Evolutionary conservation across 2,888 invertebrate genomes (phyloP).

Genomic region (Parnassius orleans): DNA sequence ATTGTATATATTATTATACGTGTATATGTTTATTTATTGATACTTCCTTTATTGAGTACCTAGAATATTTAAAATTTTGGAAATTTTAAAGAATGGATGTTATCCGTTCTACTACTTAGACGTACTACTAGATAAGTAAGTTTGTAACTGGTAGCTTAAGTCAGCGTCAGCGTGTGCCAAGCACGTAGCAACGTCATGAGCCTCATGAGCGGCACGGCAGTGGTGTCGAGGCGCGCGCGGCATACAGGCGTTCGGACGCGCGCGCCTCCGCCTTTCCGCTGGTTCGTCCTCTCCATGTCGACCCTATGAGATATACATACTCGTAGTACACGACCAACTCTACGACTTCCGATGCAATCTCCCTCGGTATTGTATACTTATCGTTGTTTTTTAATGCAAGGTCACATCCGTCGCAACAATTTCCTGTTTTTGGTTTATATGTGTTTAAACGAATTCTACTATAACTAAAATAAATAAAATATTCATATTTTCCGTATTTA

Average conservation of each 20-base stretch:
- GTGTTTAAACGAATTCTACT: too few relatives aligned
- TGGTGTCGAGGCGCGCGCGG: constrained; percentile 25
- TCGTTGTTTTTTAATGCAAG: not conserved
- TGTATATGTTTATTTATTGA: too few relatives aligned
- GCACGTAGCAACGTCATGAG: constrained; percentile 4
- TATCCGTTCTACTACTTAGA: too few relatives aligned
- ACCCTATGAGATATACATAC: constrained; percentile 9
- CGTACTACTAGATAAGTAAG: too few relatives aligned
- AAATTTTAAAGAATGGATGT: too few relatives aligned
- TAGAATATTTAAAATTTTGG: too few relatives aligned
- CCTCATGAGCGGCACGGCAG: constrained; percentile 23
- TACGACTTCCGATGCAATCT: constrained; percentile 7
- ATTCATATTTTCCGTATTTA: too few relatives aligned
- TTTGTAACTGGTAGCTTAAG: too few relatives aligned
- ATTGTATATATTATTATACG: too few relatives aligned
- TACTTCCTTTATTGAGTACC: too few relatives aligned
- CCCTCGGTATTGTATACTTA: constrained; percentile 11
- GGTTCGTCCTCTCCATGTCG: not conserved
- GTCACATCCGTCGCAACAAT: not conserved
- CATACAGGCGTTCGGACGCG: constrained; percentile 25
- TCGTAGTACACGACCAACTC: not conserved
- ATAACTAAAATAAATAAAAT: too few relatives aligned
- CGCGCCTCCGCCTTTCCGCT: constrained; percentile 23
- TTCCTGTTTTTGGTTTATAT: constrained; percentile 1
- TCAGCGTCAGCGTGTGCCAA: not conserved